A percentile compares a stretch with the other conserved stretches of the same genome.
Evolutionary conservation across 2,797 vertebrate species (phyloP).

Genomic region (Etheostoma perlongum): DNA sequence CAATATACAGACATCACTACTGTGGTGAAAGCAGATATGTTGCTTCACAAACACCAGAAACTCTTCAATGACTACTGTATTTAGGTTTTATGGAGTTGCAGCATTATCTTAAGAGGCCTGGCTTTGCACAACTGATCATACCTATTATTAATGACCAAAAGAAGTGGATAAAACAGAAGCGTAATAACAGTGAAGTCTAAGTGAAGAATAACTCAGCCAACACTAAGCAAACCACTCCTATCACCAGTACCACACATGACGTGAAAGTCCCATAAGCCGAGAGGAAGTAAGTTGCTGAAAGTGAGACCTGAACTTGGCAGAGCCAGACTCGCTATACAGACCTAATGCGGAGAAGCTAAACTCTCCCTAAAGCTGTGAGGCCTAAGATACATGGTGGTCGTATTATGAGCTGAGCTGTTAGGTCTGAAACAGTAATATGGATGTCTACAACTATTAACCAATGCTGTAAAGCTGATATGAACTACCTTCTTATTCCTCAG

Average conservation of each 20-base stretch:
- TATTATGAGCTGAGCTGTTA: not conserved
- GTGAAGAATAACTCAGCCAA: conserved; percentile 39
- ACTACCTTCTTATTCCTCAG: not conserved
- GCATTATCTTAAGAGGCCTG: conserved; percentile 2
- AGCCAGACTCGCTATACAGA: conserved; percentile 47
- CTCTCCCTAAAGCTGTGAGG: not conserved
- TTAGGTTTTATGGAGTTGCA: not conserved
- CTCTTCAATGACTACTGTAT: conserved; percentile 16
- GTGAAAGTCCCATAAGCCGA: conserved; percentile 14
- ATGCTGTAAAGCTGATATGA: not conserved
- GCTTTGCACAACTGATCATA: conserved; percentile 23
- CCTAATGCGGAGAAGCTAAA: conserved; percentile 1
- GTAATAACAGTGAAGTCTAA: conserved; percentile 18
- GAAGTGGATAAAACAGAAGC: conserved; percentile 9
- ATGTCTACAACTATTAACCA: not conserved
- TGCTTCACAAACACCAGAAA: conserved; percentile 19
- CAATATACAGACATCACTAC: conserved; percentile 2
- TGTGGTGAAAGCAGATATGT: conserved; percentile 22
- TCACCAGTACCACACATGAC: conserved; percentile 2
- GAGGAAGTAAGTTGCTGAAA: not conserved
- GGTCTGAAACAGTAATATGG: not conserved
- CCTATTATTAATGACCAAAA: conserved; percentile 19
- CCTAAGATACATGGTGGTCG: not conserved
- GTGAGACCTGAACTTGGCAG: conserved; percentile 47
- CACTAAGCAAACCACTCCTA: conserved; percentile 41